Evolutionary conservation across 1,140 invertebrate genomes (phyloP).

Genomic region (Neuroterus valhalla): DNA sequence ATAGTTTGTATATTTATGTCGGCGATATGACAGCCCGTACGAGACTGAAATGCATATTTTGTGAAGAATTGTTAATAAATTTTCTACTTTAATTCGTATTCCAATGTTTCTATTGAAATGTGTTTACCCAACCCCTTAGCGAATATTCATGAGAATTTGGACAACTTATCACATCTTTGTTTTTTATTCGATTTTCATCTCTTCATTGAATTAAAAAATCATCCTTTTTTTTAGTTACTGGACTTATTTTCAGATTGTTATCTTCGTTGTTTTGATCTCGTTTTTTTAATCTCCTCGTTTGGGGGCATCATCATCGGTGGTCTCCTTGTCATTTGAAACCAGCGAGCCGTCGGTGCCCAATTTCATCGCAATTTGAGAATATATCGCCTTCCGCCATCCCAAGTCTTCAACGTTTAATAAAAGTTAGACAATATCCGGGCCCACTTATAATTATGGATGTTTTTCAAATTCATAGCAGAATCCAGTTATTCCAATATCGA

Average conservation of each 20-base stretch:
- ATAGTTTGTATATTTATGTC: constrained; percentile 25
- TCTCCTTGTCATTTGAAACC: constrained; percentile 72
- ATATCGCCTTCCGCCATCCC: constrained; percentile 59
- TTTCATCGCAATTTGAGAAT: constrained; percentile 75
- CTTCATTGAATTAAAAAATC: constrained; percentile 1
- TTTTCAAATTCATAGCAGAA: neutral
- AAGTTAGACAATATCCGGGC: constrained; percentile 50
- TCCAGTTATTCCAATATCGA: neutral
- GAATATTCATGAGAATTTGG: neutral
- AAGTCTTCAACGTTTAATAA: constrained; percentile 50
- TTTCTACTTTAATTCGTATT: constrained; percentile 7
- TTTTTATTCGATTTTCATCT: too few relatives aligned
- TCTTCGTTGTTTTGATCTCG: neutral
- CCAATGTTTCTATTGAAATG: neutral
- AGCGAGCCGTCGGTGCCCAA: constrained; percentile 67
- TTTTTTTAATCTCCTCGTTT: neutral
- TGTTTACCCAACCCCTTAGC: neutral
- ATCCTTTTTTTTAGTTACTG: neutral
- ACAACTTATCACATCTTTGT: too few relatives aligned
- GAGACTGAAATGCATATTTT: constrained; percentile 23
- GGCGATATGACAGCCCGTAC: neutral
- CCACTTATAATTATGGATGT: constrained; percentile 3
- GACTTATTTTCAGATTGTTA: constrained; percentile 4
- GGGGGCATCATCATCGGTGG: constrained; percentile 68
- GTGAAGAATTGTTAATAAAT: constrained; percentile 26